Conservation (phyloP, 2,888 invertebrate genomes). For the Aphodius sticticus region DNA sequence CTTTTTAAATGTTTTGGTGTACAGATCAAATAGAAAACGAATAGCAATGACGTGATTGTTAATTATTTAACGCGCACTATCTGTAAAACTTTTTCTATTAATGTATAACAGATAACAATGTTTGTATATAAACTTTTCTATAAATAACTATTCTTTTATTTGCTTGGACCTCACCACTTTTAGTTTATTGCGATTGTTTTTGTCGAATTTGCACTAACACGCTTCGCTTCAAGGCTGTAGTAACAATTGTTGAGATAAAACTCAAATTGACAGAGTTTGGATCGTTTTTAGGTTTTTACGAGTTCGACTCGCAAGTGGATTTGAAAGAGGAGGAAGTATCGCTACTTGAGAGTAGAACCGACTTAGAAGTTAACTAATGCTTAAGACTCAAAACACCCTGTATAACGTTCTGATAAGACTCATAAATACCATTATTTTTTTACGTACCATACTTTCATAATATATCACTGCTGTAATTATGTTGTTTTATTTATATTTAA, state of each 20-base stretch:
- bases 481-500: neutral
- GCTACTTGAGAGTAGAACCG: neutral
- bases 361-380: neutral
- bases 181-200: neutral
- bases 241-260: neutral
- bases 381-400: neutral
- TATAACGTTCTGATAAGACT: neutral
- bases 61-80: neutral
- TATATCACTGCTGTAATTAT: neutral
- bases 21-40: neutral
- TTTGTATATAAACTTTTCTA: neutral
- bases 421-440: neutral
- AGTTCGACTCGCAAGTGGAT: neutral
- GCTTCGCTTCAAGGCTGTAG: neutral
- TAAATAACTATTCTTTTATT: neutral
- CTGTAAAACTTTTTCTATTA: neutral
- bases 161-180: neutral
- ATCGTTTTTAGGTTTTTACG: neutral
- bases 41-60: neutral
- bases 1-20: neutral
- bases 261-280: conserved; percentile 4
- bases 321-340: neutral
- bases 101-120: neutral
- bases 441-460: neutral
- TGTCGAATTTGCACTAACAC: neutral